phyloP scores from a whole-genome alignment of 2,797 vertebrate species.

The Enteromius trimaculatus region DNA sequence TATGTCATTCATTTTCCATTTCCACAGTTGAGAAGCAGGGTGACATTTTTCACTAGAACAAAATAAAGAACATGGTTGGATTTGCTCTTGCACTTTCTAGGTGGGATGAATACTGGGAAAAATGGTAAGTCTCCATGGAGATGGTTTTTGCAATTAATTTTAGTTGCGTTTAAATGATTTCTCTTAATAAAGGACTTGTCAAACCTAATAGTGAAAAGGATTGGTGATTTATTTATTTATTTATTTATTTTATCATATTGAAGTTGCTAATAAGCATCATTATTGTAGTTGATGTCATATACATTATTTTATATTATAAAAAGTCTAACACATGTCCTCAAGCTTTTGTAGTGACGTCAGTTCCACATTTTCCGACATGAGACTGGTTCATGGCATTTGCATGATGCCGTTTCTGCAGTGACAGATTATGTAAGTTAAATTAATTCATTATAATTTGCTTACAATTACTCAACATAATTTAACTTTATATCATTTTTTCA shows the following conservation, averaged over 20 bases:
- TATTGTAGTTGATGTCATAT: not conserved
- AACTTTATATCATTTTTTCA: not conserved
- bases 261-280: not conserved
- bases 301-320: not conserved
- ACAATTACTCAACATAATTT: not conserved
- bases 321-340: not conserved
- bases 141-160: constrained; percentile 2
- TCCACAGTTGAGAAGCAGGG: not conserved
- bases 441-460: constrained; percentile 17
- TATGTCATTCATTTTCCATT: constrained; percentile 44
- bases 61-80: constrained; percentile 1
- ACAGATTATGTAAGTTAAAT: constrained; percentile 2
- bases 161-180: constrained; percentile 1
- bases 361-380: not conserved
- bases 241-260: not conserved
- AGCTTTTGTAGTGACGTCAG: not conserved
- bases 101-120: not conserved
- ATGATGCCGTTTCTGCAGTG: not conserved
- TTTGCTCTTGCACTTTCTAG: constrained; percentile 1
- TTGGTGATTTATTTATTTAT: not conserved
- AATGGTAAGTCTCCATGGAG: not conserved
- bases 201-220: not conserved
- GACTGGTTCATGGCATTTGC: not conserved
- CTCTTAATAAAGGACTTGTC: not conserved
- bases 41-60: constrained; percentile 17